Conservation (phyloP, 2,797 vertebrate species). For the Sebastes vulpes region DNA sequence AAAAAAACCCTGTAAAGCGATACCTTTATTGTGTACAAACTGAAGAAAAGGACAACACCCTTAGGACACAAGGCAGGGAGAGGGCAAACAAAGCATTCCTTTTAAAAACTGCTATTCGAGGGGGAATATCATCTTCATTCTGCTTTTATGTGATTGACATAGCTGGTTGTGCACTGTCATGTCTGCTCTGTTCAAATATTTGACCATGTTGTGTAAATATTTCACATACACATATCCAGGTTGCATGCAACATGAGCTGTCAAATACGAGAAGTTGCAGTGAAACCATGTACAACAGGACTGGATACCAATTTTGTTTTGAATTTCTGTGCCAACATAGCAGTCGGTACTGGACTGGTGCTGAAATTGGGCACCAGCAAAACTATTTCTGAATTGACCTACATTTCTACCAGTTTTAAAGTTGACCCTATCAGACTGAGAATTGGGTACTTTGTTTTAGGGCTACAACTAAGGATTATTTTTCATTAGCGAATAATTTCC, state of each 20-base stretch:
- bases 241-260: slow-evolving; percentile 12
- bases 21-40: slow-evolving; percentile 1
- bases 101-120: not conserved
- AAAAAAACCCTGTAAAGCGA: slow-evolving; percentile 38
- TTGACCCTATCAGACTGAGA: not conserved
- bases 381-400: not conserved
- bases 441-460: not conserved
- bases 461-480: not conserved
- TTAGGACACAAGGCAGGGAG: not conserved
- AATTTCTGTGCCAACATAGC: not conserved
- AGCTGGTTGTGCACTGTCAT: not conserved
- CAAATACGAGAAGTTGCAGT: not conserved
- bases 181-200: not conserved
- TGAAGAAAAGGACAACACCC: slow-evolving; percentile 22
- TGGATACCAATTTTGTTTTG: not conserved
- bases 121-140: slow-evolving; percentile 6
- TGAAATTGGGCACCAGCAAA: not conserved
- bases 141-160: not conserved
- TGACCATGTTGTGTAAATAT: not conserved
- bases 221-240: not conserved
- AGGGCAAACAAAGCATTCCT: slow-evolving; percentile 7
- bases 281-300: not conserved
- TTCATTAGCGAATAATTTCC: too few relatives aligned
- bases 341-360: not conserved
- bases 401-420: not conserved